phyloP scores from a whole-genome alignment of 2,888 invertebrate genomes.

The Pinctada fucata region DNA sequence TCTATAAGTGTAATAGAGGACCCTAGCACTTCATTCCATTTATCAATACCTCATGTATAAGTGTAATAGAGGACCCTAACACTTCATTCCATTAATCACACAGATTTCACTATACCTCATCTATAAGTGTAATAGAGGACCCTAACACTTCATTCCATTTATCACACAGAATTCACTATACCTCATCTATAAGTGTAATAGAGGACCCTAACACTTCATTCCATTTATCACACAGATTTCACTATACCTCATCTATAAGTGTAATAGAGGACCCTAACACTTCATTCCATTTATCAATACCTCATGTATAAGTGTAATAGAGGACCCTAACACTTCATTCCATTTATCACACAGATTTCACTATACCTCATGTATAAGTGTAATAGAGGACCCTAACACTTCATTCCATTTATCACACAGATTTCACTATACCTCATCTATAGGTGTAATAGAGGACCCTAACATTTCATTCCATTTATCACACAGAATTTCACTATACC shows the following conservation, averaged over 20 bases:
- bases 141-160: slow-evolving; percentile 84
- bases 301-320: slow-evolving; percentile 75
- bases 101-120: no score
- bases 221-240: slow-evolving; percentile 91
- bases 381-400: slow-evolving; percentile 75
- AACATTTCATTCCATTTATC: slow-evolving; percentile 85
- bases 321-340: slow-evolving; percentile 80
- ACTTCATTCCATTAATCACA: slow-evolving; percentile 86
- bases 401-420: slow-evolving; percentile 88
- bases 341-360: no score
- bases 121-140: slow-evolving; percentile 75
- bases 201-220: slow-evolving; percentile 79
- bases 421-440: no score
- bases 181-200: slow-evolving; percentile 75
- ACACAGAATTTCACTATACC: no score
- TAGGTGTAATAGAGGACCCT: slow-evolving; percentile 73
- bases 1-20: slow-evolving; percentile 76
- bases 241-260: no score
- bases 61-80: slow-evolving; percentile 74
- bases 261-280: slow-evolving; percentile 75
- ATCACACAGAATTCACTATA: no score
- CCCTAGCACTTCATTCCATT: slow-evolving; percentile 83
- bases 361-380: no score
- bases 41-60: slow-evolving; percentile 83
- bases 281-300: slow-evolving; percentile 88